Percentiles rank a stretch among this genome's conserved stretches.
phyloP scores from a whole-genome alignment of 2,113 vertebrate species.

The Gadus chalcogrammus region DNA sequence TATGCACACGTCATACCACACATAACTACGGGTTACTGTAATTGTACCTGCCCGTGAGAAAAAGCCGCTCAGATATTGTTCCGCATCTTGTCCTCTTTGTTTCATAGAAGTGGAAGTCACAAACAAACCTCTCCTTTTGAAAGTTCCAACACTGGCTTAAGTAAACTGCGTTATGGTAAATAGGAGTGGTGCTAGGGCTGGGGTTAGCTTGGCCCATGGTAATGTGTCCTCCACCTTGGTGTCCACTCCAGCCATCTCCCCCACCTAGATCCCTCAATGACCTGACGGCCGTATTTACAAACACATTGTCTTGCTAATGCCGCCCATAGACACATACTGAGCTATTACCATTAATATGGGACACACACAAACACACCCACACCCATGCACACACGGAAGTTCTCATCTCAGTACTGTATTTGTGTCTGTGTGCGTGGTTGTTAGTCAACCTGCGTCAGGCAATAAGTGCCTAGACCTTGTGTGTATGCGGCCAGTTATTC shows the following conservation, averaged over 20 bases:
- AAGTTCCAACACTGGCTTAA: not conserved
- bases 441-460: no score
- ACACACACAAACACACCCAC: not conserved
- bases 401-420: no score
- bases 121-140: not conserved
- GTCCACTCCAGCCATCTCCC: not conserved
- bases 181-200: not conserved
- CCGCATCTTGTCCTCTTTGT: no score
- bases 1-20: no score
- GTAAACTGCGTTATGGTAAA: not conserved
- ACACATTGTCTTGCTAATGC: not conserved
- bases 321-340: conserved; percentile 12
- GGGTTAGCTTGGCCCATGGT: not conserved
- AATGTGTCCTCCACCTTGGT: not conserved
- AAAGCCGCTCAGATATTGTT: no score
- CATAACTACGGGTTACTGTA: no score
- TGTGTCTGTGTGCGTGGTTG: no score
- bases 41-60: no score
- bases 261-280: not conserved
- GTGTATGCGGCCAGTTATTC: no score
- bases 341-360: not conserved
- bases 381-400: not conserved
- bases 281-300: not conserved
- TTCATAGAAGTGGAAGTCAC: not conserved
- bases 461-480: no score